Evolutionary conservation across 2,113 vertebrate genomes (phyloP).

Genomic region (Eudyptes chrysolophus): DNA sequence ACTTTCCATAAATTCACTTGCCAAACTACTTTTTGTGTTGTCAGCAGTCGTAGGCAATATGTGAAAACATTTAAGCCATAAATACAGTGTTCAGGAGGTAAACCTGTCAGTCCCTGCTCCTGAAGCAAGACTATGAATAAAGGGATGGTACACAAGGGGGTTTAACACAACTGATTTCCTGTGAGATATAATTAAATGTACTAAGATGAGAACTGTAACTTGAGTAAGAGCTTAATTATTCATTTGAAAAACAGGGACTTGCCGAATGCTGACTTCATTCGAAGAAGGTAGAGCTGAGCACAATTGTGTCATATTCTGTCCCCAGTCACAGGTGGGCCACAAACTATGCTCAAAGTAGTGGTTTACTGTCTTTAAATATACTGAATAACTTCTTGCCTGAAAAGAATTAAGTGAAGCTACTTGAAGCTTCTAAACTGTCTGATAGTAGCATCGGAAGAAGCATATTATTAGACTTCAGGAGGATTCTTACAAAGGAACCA

Average conservation of each 20-base stretch:
- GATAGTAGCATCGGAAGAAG: not conserved
- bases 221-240: not conserved
- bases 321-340: not conserved
- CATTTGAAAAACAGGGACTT: not conserved
- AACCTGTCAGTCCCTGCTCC: not conserved
- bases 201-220: not conserved
- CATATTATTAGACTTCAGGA: not conserved
- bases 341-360: not conserved
- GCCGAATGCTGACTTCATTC: not conserved
- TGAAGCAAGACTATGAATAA: not conserved
- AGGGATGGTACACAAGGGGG: not conserved
- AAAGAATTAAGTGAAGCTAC: not conserved
- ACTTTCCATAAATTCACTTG: not conserved
- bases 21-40: not conserved
- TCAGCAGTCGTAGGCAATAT: accelerated
- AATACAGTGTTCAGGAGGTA: not conserved
- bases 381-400: not conserved
- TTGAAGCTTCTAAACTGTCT: not conserved
- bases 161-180: not conserved
- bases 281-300: not conserved
- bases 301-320: not conserved
- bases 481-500: not conserved
- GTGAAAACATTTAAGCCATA: not conserved
- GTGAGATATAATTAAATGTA: not conserved
- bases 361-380: not conserved